Conservation (phyloP, 2,113 vertebrate genomes). For the Tinamus guttatus region DNA sequence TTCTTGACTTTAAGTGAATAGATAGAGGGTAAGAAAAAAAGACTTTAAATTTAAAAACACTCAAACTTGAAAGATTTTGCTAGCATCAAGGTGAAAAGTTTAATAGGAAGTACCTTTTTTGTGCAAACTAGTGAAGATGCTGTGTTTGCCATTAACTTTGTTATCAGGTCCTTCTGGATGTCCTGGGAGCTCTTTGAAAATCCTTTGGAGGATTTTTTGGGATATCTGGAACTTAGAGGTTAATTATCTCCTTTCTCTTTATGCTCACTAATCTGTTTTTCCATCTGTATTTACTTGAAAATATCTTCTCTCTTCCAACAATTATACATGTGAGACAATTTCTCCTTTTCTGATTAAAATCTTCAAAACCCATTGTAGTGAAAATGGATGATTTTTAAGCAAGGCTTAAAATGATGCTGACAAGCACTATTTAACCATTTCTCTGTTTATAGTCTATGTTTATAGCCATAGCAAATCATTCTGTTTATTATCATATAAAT, state of each 20-base stretch:
- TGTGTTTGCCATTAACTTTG: neutral
- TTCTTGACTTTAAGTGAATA: neutral
- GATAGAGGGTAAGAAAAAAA: neutral
- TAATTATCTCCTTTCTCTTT: neutral
- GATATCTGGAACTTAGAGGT: neutral
- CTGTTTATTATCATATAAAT: neutral
- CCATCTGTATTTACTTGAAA: neutral
- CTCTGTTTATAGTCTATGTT: neutral
- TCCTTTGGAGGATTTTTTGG: neutral
- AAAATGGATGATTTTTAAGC: neutral
- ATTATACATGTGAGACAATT: neutral
- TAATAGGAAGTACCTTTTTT: neutral
- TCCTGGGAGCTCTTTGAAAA: neutral
- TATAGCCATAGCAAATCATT: neutral
- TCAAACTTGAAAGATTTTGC: neutral
- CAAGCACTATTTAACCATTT: neutral
- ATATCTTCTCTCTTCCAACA: neutral
- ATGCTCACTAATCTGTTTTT: neutral
- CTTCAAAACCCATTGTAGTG: neutral
- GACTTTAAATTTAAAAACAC: neutral
- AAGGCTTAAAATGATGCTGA: neutral
- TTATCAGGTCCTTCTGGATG: neutral
- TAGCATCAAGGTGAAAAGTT: neutral
- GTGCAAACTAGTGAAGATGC: neutral
- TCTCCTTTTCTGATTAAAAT: neutral